phyloP scores from a whole-genome alignment of 2,113 vertebrate species.

The Perccottus glenii region DNA sequence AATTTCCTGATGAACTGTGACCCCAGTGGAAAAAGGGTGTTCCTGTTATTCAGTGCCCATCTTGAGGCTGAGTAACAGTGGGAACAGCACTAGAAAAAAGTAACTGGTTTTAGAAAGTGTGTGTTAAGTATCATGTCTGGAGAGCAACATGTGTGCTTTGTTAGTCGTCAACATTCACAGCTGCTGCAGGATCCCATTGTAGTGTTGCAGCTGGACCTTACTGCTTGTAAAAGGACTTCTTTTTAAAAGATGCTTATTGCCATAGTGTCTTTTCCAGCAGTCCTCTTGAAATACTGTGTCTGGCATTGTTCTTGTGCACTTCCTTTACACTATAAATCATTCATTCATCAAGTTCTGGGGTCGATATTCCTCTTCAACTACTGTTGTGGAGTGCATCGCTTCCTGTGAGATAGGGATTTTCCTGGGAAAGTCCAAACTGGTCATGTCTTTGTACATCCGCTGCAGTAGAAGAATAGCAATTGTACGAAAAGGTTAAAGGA shows the following conservation, averaged over 20 bases:
- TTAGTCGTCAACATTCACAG: no score
- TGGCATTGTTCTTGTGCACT: not conserved
- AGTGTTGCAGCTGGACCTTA: not conserved
- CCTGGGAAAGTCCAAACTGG: constrained; percentile 45
- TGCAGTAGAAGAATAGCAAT: not conserved
- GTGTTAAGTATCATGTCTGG: not conserved
- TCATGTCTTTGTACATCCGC: constrained; percentile 5
- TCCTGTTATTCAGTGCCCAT: constrained; percentile 67
- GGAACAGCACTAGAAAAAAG: constrained; percentile 11
- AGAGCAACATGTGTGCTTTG: no score
- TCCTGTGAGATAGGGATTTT: constrained; percentile 49
- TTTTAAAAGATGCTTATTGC: constrained; percentile 9
- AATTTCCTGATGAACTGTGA: constrained; percentile 70
- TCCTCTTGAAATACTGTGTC: not conserved
- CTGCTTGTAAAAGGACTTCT: not conserved
- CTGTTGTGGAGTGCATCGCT: constrained; percentile 18
- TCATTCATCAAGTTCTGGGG: not conserved
- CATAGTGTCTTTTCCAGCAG: not conserved
- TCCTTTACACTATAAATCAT: constrained; percentile 9
- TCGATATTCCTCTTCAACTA: constrained; percentile 7
- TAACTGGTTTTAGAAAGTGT: constrained; percentile 1
- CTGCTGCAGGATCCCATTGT: no score
- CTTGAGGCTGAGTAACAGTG: not conserved
- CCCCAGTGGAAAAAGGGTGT: constrained; percentile 60
- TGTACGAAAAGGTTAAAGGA: not conserved